Evolutionary conservation across 2,113 vertebrate species (phyloP), one percentile per base, ranked within the genome.

Genomic region (Vimba vimba): DNA sequence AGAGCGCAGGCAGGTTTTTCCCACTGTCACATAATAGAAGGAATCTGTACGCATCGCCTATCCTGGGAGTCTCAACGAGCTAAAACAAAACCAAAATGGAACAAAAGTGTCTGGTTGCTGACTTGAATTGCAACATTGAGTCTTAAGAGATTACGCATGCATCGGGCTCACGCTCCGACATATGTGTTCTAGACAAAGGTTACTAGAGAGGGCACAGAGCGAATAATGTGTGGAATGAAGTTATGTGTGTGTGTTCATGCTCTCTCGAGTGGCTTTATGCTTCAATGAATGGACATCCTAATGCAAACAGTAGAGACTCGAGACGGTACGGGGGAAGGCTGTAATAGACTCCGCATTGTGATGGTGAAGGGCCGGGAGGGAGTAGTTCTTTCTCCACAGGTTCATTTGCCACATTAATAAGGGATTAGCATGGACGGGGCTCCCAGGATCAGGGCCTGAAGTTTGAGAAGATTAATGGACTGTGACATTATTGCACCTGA

Each of bases 391-490:
- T 96, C 83, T 95, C 94, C 91, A 91, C 95, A 91, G 94, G 92
- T 96, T 96, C 93, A 94, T 95, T 94, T 93, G 88, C 91, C 91
- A 94, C 93, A 94, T 95, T 94, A 95, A 93, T 96, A 95, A 91
- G 91, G 90, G 95, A 96, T 97, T 96, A 96, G 94, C 93, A 88
- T 89, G 85, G 85, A 83, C 83, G 77, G 74, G 79, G 91, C 92
- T 91, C 86, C 76, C 57, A 69, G 84, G 81, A 91, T 92, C 92
- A 85, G 74, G 91, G 92, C 92, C 91, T 89, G 88, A 93, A 94
- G 94, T 95, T 95, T 95, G 94, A 95, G 93, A 94, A 94, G 94
- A 96, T 96, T 96, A 96, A 97, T 97, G 94, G 92, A 95, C 91
- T 94, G 95, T 94, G 95, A 96, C 95, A 96, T 94, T 95, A 95